Evolutionary conservation across 2,113 vertebrate genomes (phyloP).

Genomic region (Albula goreensis): DNA sequence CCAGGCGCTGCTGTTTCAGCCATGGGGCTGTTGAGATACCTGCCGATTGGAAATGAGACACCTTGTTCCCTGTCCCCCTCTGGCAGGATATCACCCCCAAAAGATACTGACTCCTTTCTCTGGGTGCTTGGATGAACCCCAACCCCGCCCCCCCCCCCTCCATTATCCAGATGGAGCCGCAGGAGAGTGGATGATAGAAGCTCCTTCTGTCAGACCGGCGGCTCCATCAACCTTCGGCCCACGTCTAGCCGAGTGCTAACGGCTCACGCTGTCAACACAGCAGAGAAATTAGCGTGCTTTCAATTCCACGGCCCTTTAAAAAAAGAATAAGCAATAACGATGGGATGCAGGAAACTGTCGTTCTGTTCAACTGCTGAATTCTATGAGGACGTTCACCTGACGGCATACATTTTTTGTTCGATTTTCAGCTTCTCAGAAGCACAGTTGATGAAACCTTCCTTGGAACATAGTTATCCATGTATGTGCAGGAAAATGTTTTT

Average conservation of each 20-base stretch:
- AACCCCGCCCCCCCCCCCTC: no score
- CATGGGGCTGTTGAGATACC: conserved; percentile 3
- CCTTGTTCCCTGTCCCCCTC: background rate
- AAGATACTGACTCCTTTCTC: background rate
- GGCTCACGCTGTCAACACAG: background rate
- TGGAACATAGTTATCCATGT: no score
- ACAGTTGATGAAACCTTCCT: no score
- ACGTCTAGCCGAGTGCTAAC: background rate
- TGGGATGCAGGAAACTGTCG: no score
- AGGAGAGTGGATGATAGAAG: background rate
- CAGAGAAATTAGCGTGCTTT: background rate
- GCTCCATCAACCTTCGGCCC: background rate
- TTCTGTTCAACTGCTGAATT: no score
- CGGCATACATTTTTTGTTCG: no score
- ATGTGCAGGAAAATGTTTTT: background rate
- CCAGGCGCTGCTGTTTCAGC: conserved; percentile 9
- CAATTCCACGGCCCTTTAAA: background rate
- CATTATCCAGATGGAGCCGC: background rate
- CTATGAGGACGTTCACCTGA: no score
- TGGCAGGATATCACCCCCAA: background rate
- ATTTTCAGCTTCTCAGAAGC: no score
- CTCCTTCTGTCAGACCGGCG: background rate
- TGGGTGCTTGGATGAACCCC: background rate
- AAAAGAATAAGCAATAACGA: no score
- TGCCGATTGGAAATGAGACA: background rate